These are phyloP conservation scores for Psittacula cyanocephala DNA, from an alignment of 2,113 vertebrate species.

Conservation along the genomic window DNA sequence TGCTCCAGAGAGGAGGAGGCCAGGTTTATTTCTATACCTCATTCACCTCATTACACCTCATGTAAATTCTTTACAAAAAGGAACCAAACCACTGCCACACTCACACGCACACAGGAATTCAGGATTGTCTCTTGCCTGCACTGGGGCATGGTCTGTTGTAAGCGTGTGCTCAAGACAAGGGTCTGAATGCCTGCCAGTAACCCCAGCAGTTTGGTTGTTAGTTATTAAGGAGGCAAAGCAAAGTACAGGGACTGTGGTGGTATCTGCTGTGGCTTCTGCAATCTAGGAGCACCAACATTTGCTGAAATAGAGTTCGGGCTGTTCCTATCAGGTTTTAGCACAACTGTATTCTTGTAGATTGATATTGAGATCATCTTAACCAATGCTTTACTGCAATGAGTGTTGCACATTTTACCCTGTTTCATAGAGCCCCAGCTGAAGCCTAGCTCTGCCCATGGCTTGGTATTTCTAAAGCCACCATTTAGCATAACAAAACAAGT, in stretches of 20 bases:
- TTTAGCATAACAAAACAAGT: not conserved
- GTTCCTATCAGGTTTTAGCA: not conserved
- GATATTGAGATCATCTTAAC: not conserved
- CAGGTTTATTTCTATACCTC: not conserved
- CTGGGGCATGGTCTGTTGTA: not conserved
- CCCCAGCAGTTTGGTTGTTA: not conserved
- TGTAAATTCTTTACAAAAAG: not conserved
- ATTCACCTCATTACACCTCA: not conserved
- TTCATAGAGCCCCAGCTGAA: not conserved
- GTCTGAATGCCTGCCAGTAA: not conserved
- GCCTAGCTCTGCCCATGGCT: not conserved
- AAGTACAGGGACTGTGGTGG: not conserved
- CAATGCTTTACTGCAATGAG: not conserved
- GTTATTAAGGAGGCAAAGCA: not conserved
- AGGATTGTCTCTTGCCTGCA: not conserved
- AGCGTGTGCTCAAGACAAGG: not conserved
- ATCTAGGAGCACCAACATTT: not conserved
- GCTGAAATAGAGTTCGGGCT: not conserved
- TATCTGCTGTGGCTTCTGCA: not conserved
- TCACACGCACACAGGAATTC: not conserved
- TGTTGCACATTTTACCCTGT: not conserved
- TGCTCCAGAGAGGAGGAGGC: not conserved
- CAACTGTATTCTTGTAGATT: not conserved
- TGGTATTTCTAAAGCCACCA: not conserved
- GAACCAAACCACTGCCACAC: not conserved